Base-by-base conservation (phyloP, 2,888 invertebrate species). In the Lampropteryx suffumata region DNA sequence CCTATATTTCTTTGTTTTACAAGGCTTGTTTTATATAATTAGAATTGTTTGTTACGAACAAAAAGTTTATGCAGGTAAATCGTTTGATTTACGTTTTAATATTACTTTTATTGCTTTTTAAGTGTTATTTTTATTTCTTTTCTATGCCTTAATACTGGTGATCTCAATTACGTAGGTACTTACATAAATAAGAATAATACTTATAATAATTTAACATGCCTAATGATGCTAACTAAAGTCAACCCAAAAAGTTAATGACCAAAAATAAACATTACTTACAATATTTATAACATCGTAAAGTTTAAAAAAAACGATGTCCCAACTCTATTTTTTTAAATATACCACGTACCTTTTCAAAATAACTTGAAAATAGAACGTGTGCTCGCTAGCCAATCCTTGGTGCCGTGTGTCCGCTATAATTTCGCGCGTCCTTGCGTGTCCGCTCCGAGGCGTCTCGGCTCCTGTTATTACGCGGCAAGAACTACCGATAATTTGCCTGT, bases 401-500 rank as follows among this genome's bases (percentile, higher is more conserved):
- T 47, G 28, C 72, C 9, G 73, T 79, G 71, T 79, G 83, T 83
- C 63, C 30, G 39, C 21, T 36, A 52, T 73, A 79, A 82, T 80
- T 79, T 68, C 53, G 70, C 66, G 61, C 75, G 82, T 79, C 84
- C 81, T 87, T 85, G 87, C 88, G 82, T 86, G 87, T 67, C 64
- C 64, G 65, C 61, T 62, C 67, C 48, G 48, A 43, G 52, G 50
- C 50, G 43, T 36, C 50, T 39, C 36, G 71, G 72, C 79, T 81
- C 72, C 87, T 87, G 81, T 84, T 79, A 88, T 88, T 88, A 88
- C 76, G 74, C 67, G 62, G 69, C 33, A 14, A 72, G 69, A 75
- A 69, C 81, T 79, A 73, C 77, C 69, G 82, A 86, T 84, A 86
- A 87, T 88, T 86, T 77, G 74, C 79, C 67, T 71, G 71, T 71